These are phyloP conservation scores for Pangasius krempfi DNA, from an alignment of 2,797 vertebrate genomes.

Conservation along the genomic window DNA sequence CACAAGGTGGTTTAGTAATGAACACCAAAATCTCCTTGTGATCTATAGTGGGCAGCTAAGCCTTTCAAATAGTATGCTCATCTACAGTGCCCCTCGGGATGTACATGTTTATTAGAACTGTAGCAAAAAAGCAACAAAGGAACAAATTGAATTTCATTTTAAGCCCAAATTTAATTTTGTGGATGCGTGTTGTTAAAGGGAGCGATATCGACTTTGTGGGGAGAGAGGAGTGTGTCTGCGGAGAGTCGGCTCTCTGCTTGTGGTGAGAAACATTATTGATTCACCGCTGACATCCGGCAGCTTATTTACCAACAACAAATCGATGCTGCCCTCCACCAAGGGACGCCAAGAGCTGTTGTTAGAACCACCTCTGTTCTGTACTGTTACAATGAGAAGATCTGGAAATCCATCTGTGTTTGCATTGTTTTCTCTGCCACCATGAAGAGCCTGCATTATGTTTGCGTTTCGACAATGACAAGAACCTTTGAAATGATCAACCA, in stretches of 20 bases:
- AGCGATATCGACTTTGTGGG: slow-evolving; percentile 29
- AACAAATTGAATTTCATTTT: slow-evolving; percentile 12
- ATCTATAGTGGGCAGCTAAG: neutral
- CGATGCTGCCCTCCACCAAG: slow-evolving; percentile 72
- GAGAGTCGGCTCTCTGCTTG: slow-evolving; percentile 45
- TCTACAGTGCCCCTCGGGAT: neutral
- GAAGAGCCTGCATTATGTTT: neutral
- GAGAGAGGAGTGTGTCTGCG: slow-evolving; percentile 22
- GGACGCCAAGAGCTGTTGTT: slow-evolving; percentile 64
- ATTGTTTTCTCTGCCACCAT: neutral
- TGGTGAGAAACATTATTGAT: slow-evolving; percentile 72
- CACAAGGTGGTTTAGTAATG: neutral
- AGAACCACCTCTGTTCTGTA: slow-evolving; percentile 36
- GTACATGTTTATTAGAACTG: slow-evolving; percentile 6
- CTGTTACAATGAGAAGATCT: slow-evolving; percentile 15
- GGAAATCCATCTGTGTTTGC: neutral
- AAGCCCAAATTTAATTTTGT: slow-evolving; percentile 42
- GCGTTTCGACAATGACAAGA: neutral
- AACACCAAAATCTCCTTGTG: neutral
- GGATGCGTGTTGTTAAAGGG: slow-evolving; percentile 18
- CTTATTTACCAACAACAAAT: slow-evolving; percentile 85
- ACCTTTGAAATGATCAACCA: neutral
- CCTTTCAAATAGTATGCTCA: neutral
- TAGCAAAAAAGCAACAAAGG: neutral
- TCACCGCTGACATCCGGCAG: slow-evolving; percentile 75